Base-by-base conservation (phyloP, 1,140 invertebrate genomes). In the Caenorhabditis brenneri region DNA sequence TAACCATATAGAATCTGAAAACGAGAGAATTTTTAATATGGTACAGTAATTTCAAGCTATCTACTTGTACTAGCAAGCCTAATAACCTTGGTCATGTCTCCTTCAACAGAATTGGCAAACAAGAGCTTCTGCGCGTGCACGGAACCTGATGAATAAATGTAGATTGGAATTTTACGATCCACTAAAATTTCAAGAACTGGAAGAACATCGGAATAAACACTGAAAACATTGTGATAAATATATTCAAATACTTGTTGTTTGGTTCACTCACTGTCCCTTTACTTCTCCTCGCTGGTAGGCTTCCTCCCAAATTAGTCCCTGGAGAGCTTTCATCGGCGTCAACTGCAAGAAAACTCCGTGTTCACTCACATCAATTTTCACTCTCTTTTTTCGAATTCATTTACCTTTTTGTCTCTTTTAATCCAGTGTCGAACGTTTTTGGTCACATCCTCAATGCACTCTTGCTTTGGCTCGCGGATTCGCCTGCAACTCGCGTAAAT, bases 111-210 rank as follows among this genome's bases (percentile, higher is more conserved):
- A 91, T 96, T 92, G 0, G 92, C 92, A 91, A 97, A 97, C 3
- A 97, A 92, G 12, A 97, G 92, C 90, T 96, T 95, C 91, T 98
- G 96, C 46, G 96, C 95, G 88, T 95, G 94, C 0, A 96, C 93
- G 87, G 95, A 96, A 58, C 96, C 96, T 79, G 96, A 97, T 0
- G 96, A 97, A 89, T 96, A 98, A 69, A 97, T 94, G 88, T 94
- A 96, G 46, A 97, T 91, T 86, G 93, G 93, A 81, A 94, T 94
- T 9, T 93, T 94, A 65, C 92, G 88, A 0, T 92, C 89, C 16
- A 91, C 91, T 94, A 96, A 95, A 82, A 92, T 91, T 88, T 94
- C 92, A 49, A 98, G 92, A 16, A 94, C 93, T 80, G 92, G 92
- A 2, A 93, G 92, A 1, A 97, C 95, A 92, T 98, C 96, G 29